Percentiles rank a stretch among this genome's conserved stretches.
These are phyloP conservation scores for Penaeus chinensis DNA, from an alignment of 1,140 invertebrate species.

Conservation along the genomic window DNA sequence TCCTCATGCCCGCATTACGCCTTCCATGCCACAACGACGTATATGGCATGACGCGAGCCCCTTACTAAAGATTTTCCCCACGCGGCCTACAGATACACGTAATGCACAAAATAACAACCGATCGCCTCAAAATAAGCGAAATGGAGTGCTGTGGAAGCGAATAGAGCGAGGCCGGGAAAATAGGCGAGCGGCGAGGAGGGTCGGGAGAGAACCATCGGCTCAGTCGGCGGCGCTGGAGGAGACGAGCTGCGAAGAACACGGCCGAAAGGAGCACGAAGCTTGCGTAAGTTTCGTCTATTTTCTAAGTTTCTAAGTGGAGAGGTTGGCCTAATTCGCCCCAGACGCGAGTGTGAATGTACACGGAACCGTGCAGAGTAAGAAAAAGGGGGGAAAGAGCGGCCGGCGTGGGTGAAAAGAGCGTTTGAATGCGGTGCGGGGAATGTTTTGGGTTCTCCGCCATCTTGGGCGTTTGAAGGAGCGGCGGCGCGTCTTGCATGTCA, in stretches of 20 bases:
- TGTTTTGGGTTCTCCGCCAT: conserved; percentile 51
- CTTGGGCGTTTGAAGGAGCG: conserved; percentile 57
- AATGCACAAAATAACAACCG: too few species aligned
- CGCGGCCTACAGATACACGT: too few species aligned
- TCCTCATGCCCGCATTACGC: conserved; percentile 55
- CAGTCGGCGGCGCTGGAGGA: conserved; percentile 55
- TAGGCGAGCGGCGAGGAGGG: conserved; percentile 13
- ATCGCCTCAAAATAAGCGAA: too few species aligned
- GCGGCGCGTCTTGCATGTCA: conserved; percentile 49
- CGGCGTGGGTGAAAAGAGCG: background rate
- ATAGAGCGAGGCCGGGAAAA: background rate
- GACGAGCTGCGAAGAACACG: conserved; percentile 55
- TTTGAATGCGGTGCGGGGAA: conserved; percentile 27
- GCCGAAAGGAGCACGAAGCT: conserved; percentile 54
- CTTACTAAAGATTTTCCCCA: too few species aligned
- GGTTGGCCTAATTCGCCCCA: background rate
- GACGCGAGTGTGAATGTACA: conserved; percentile 1
- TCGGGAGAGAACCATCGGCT: conserved; percentile 45
- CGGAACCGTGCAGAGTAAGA: conserved; percentile 2
- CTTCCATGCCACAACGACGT: conserved; percentile 47
- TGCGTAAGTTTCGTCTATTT: conserved; percentile 51
- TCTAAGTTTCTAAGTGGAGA: background rate
- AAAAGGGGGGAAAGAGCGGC: background rate
- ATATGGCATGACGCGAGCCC: conserved; percentile 16
- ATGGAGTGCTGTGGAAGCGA: too few species aligned